Evolutionary conservation across 2,888 invertebrate species (phyloP).

Genomic region (Trypoxylon attenuatum): DNA sequence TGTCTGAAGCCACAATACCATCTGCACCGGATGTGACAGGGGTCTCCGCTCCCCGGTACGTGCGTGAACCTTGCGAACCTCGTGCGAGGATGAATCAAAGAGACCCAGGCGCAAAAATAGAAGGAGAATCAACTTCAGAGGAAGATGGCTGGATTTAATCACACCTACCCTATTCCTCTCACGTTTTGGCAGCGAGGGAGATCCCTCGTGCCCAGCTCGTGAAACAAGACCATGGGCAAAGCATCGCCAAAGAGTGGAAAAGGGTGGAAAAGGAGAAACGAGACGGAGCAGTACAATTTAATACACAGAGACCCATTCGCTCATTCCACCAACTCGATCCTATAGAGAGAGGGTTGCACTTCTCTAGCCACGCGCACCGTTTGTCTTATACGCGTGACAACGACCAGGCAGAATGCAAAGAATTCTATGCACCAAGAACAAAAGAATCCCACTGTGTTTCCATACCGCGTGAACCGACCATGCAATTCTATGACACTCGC

Average conservation of each 20-base stretch:
- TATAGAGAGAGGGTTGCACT: constrained; percentile 41
- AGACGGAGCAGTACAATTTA: constrained; percentile 41
- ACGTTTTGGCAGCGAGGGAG: constrained; percentile 46
- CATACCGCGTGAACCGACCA: too few relatives aligned
- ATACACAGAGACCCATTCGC: constrained; percentile 47
- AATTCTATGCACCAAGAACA: constrained; percentile 17
- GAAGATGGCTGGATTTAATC: constrained; percentile 55
- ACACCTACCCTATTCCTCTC: constrained; percentile 55
- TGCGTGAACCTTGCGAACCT: too few relatives aligned
- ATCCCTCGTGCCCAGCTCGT: too few relatives aligned
- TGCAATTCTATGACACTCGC: too few relatives aligned
- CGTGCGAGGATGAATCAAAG: not conserved
- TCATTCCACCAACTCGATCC: constrained; percentile 37
- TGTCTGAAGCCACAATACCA: too few relatives aligned
- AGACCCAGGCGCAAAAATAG: constrained; percentile 4
- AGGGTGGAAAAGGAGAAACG: constrained; percentile 3
- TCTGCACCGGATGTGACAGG: constrained; percentile 8
- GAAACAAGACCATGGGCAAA: constrained; percentile 17
- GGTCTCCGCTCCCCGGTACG: too few relatives aligned
- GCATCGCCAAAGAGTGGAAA: constrained; percentile 1
- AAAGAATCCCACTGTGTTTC: too few relatives aligned
- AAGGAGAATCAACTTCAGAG: constrained; percentile 1
- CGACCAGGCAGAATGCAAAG: constrained; percentile 37
- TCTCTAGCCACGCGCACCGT: constrained; percentile 43
- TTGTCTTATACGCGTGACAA: constrained; percentile 51